Evolutionary conservation across 2,888 invertebrate genomes (phyloP).

Genomic region (Cantharis flavilabris): DNA sequence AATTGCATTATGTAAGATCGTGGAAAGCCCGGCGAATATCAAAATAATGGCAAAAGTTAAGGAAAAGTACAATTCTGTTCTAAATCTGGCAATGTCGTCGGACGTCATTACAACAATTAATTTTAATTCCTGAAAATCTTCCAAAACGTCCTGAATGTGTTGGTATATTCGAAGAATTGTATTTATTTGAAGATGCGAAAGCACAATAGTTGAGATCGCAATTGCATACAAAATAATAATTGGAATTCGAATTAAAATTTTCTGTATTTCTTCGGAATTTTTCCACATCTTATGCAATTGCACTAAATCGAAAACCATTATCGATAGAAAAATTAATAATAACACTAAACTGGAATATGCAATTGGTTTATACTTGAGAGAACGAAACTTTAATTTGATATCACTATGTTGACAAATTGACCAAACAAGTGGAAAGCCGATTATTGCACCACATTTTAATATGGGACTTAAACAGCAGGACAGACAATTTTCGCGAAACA

Average conservation of each 20-base stretch:
- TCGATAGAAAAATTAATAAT: not conserved
- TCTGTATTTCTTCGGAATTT: not conserved
- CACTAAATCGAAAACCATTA: not conserved
- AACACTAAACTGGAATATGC: not conserved
- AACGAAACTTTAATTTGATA: not conserved
- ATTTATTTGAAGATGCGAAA: not conserved
- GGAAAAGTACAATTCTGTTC: not conserved
- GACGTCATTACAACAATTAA: not conserved
- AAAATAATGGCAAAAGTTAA: no score
- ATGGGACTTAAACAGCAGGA: not conserved
- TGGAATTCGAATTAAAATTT: not conserved
- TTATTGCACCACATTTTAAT: not conserved
- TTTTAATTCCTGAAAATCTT: not conserved
- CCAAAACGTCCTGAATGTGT: not conserved
- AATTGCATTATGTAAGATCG: no score
- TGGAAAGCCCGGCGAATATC: no score
- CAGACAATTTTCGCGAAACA: not conserved
- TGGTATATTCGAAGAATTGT: accelerated
- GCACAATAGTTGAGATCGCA: accelerated
- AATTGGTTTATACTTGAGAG: not conserved
- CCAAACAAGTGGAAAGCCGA: not conserved
- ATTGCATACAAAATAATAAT: not conserved
- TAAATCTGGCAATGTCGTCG: not conserved
- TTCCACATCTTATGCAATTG: not conserved
- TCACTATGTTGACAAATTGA: not conserved